A percentile compares a stretch with the other conserved stretches of the same genome.
Evolutionary conservation across 2,888 invertebrate genomes (phyloP).

Genomic region (Phyllotreta striolata): DNA sequence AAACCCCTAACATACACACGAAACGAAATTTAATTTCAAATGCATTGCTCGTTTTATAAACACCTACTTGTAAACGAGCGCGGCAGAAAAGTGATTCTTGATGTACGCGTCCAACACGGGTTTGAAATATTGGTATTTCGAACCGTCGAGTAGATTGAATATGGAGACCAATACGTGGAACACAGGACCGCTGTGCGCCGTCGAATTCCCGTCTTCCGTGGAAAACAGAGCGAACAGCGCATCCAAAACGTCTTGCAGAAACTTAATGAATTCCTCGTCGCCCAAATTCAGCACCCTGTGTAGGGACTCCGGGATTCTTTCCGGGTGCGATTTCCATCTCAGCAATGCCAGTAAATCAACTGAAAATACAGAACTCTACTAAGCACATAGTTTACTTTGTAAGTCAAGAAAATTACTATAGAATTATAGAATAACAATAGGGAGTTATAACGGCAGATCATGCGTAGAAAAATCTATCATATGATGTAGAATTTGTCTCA

Average conservation of each 20-base stretch:
- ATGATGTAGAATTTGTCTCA: too few relatives aligned
- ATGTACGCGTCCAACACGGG: conserved; percentile 95
- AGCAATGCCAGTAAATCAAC: conserved; percentile 87
- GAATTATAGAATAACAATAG: too few relatives aligned
- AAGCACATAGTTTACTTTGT: too few relatives aligned
- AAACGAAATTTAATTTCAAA: neutral
- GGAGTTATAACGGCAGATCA: too few relatives aligned
- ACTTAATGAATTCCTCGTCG: conserved; percentile 92
- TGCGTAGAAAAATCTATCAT: too few relatives aligned
- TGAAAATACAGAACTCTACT: conserved; percentile 56
- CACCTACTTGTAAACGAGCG: conserved; percentile 88
- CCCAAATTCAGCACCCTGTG: conserved; percentile 82
- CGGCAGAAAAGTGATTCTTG: conserved; percentile 92
- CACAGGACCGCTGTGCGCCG: conserved; percentile 87
- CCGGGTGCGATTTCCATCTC: conserved; percentile 91
- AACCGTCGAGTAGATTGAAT: conserved; percentile 87
- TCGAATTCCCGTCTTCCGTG: conserved; percentile 90
- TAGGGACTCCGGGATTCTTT: conserved; percentile 85
- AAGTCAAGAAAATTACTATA: too few relatives aligned
- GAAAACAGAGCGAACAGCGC: conserved; percentile 93
- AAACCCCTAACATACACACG: conserved; percentile 84
- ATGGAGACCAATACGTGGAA: conserved; percentile 93
- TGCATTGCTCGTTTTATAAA: conserved; percentile 5
- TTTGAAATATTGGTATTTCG: conserved; percentile 92
- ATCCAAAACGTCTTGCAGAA: conserved; percentile 92